phyloP scores from a whole-genome alignment of 1,140 invertebrate genomes.

The Aphidius ervi region DNA sequence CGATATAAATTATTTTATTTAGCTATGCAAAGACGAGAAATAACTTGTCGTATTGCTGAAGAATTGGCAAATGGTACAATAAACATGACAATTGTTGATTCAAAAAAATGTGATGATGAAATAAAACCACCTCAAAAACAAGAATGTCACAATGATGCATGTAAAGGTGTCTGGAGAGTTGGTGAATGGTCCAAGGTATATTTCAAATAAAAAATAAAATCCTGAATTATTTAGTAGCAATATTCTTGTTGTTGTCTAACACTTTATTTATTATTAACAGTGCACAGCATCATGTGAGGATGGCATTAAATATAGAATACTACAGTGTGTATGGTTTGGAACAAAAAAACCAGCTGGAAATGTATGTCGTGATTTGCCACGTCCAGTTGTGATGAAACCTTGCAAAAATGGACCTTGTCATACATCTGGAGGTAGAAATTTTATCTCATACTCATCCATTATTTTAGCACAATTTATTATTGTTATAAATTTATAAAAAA shows the following conservation, averaged over 20 bases:
- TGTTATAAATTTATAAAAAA: neutral
- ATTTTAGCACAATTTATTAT: slow-evolving; percentile 1
- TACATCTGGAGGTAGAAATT: slow-evolving; percentile 38
- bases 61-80: slow-evolving; percentile 45
- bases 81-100: slow-evolving; percentile 61
- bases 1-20: slow-evolving; percentile 22
- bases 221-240: neutral
- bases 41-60: slow-evolving; percentile 59
- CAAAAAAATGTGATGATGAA: slow-evolving; percentile 62
- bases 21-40: slow-evolving; percentile 73
- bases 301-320: slow-evolving; percentile 76
- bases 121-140: slow-evolving; percentile 66
- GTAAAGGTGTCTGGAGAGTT: slow-evolving; percentile 78
- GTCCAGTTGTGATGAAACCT: slow-evolving; percentile 71
- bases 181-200: slow-evolving; percentile 83
- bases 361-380: slow-evolving; percentile 68
- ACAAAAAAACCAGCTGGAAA: slow-evolving; percentile 76
- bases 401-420: slow-evolving; percentile 68
- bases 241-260: neutral
- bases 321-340: slow-evolving; percentile 85
- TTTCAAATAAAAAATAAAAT: neutral
- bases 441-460: slow-evolving; percentile 20
- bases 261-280: slow-evolving; percentile 47
- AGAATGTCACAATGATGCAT: slow-evolving; percentile 75
- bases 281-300: slow-evolving; percentile 72